phyloP scores from a whole-genome alignment of 2,113 vertebrate genomes.

The Brienomyrus brachyistius region DNA sequence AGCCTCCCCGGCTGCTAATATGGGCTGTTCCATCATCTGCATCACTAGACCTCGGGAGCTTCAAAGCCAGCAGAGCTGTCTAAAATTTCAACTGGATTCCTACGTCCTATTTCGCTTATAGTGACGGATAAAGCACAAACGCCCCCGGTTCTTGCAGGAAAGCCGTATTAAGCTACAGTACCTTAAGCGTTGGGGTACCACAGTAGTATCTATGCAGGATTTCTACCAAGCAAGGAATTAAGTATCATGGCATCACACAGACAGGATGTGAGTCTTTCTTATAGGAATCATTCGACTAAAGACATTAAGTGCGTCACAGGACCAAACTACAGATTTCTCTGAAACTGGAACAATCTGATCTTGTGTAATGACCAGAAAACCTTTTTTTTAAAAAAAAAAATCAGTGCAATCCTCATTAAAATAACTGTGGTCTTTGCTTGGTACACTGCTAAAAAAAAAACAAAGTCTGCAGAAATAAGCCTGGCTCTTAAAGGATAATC shows the following conservation, averaged over 20 bases:
- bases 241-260: not conserved
- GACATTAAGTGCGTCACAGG: not conserved
- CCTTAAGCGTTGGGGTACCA: not conserved
- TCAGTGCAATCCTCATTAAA: not conserved
- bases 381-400: not conserved
- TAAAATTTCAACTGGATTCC: not conserved
- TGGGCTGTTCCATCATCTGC: not conserved
- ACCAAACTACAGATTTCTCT: not conserved
- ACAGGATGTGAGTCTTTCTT: not conserved
- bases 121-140: not conserved
- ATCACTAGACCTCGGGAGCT: not conserved
- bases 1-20: not conserved
- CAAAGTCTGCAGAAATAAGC: not conserved
- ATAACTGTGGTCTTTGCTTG: not conserved
- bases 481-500: constrained; percentile 5
- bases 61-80: not conserved
- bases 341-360: not conserved
- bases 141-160: not conserved
- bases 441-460: not conserved
- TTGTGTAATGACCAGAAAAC: not conserved
- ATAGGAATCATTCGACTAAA: not conserved
- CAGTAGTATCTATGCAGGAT: not conserved
- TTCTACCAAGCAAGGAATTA: not conserved
- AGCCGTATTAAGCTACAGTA: not conserved
- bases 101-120: not conserved